Evolutionary conservation across 1,140 invertebrate species (phyloP), one percentile per base, ranked within the genome.

Genomic region (Oncopeltus fasciatus): DNA sequence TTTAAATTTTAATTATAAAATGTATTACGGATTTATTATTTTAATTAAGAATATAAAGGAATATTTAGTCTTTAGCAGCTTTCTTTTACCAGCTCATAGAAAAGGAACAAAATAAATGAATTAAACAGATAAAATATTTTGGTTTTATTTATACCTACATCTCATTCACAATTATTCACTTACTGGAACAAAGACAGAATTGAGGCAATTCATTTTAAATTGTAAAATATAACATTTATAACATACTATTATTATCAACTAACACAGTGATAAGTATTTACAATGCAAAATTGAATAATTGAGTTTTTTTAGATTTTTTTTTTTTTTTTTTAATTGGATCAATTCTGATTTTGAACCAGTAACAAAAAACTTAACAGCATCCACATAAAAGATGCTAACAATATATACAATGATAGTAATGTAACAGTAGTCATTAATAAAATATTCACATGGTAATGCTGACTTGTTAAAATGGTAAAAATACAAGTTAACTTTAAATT

Each of bases 131-230:
- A 61, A 61, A 61, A 61, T 61, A 61, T 66, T 66, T 66, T 66
- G 65, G 65, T 66, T 66, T 66, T 66, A 61, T 63, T 66, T 61
- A 65, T 65, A 60, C 62, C 65, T 66, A 66, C 62, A 66, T 57
- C 59, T 66, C 61, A 66, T 66, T 66, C 65, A 66, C 62, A 66
- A 64, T 53, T 59, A 66, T 57, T 63, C 61, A 47, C 61, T 64
- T 29, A 60, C 58, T 62, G 59, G 47, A 60, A 64, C n/a, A 63
- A 49, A 46, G 51, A 33, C 33, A 51, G 59, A 60, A 43, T 62
- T 38, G 29, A 57, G 27, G 28, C 33, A 57, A 47, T 58, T 28
- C 18, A 14, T 38, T 47, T 57, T 57, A 38, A 38, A 38, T 8
- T 38, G 14, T 38, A 38, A 38, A 38, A 8, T 38, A 38, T 8